Evolutionary conservation across 2,113 vertebrate genomes (phyloP).

Genomic region (Salvelinus sp.): DNA sequence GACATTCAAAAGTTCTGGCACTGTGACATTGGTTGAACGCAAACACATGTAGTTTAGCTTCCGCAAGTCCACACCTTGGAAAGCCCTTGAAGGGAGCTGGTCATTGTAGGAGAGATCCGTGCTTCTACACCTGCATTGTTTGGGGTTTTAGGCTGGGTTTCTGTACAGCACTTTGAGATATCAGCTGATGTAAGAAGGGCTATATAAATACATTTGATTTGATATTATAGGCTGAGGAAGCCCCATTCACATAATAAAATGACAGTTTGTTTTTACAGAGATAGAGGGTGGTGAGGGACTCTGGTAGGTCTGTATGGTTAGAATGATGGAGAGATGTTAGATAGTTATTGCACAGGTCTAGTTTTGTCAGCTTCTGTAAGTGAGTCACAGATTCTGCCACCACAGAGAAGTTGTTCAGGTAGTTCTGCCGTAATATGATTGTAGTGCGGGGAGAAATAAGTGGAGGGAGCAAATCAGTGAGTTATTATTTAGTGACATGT

Average conservation of each 20-base stretch:
- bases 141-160: too few species aligned
- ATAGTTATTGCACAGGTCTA: constrained; percentile 68
- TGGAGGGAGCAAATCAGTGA: constrained; percentile 26
- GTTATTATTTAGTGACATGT: constrained; percentile 51
- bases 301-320: constrained; percentile 26
- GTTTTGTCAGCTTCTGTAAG: constrained; percentile 33
- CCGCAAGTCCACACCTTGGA: constrained; percentile 40
- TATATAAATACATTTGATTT: too few species aligned
- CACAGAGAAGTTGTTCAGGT: constrained; percentile 39
- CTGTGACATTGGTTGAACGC: constrained; percentile 59
- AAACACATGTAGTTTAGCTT: constrained; percentile 51
- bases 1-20: constrained; percentile 58
- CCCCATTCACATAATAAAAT: constrained; percentile 23
- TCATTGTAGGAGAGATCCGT: background rate
- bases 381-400: constrained; percentile 43
- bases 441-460: constrained; percentile 23
- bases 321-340: constrained; percentile 38
- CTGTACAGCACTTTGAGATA: too few species aligned
- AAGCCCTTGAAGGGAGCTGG: constrained; percentile 8
- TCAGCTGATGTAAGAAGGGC: too few species aligned
- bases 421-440: constrained; percentile 42
- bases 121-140: too few species aligned
- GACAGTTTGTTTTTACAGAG: constrained; percentile 63
- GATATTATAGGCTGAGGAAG: constrained; percentile 32
- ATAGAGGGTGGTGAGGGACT: constrained; percentile 33